Conservation (phyloP, 2,113 vertebrate genomes). For the Macrotis lagotis region DNA sequence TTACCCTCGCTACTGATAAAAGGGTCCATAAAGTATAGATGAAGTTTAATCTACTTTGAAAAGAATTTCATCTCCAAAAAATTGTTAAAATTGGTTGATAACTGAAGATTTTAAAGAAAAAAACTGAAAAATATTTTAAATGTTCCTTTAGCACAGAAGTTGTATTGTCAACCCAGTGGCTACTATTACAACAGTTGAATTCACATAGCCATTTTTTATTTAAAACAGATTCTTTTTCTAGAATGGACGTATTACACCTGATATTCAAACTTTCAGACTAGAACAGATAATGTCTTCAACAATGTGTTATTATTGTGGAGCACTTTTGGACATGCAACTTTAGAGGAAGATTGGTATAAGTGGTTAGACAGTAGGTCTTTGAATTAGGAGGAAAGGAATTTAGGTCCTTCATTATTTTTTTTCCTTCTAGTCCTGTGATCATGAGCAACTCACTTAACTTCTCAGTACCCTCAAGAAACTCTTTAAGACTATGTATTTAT, state of each 20-base stretch:
- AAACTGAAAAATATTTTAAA: constrained; percentile 9
- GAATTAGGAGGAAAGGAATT: not conserved
- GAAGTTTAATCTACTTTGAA: constrained; percentile 25
- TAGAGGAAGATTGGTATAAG: not conserved
- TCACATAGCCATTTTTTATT: not conserved
- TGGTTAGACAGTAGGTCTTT: not conserved
- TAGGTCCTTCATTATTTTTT: not conserved
- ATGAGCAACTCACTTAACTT: not conserved
- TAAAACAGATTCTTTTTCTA: not conserved
- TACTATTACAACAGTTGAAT: not conserved
- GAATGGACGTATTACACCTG: not conserved
- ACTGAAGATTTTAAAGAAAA: not conserved
- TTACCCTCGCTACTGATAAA: not conserved
- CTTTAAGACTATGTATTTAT: not conserved
- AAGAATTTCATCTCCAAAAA: constrained; percentile 32
- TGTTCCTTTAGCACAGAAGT: not conserved
- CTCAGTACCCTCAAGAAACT: not conserved
- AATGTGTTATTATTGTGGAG: not conserved
- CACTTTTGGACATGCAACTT: not conserved
- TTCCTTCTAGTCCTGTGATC: not conserved
- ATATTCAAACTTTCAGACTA: constrained; percentile 6
- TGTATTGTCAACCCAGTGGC: not conserved
- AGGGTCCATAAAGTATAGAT: not conserved
- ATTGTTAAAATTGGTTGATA: not conserved
- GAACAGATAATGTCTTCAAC: not conserved